Percentiles rank a stretch among this genome's conserved stretches.
phyloP scores from a whole-genome alignment of 2,888 invertebrate genomes.

The Mythimna vitellina region DNA sequence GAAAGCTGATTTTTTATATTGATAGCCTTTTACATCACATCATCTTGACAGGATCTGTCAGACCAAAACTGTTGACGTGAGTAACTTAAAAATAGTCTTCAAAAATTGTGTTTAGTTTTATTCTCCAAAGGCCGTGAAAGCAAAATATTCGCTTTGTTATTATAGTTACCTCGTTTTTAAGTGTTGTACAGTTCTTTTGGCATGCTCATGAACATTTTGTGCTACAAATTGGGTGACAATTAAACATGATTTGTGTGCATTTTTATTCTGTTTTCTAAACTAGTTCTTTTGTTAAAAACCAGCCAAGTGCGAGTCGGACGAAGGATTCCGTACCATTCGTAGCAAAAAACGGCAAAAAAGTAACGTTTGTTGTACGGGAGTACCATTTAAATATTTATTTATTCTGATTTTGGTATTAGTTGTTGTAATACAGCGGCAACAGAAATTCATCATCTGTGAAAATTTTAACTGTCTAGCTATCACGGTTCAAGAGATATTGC shows the following conservation, averaged over 20 bases:
- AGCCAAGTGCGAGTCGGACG: too few relatives aligned
- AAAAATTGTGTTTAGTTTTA: conserved; percentile 3
- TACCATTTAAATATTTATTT: too few relatives aligned
- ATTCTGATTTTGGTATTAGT: too few relatives aligned
- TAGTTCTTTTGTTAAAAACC: too few relatives aligned
- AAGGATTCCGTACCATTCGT: too few relatives aligned
- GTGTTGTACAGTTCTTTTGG: not conserved
- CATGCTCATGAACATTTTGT: not conserved
- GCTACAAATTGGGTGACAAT: not conserved
- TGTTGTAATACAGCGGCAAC: too few relatives aligned
- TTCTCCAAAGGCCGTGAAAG: conserved; percentile 18
- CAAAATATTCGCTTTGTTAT: conserved; percentile 11
- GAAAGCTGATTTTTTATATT: conserved; percentile 33
- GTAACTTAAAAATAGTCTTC: not conserved
- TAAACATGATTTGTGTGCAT: not conserved
- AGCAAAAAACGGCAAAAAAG: too few relatives aligned
- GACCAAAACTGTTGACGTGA: not conserved
- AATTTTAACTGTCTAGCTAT: too few relatives aligned
- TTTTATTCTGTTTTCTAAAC: conserved; percentile 3
- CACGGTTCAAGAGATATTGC: too few relatives aligned
- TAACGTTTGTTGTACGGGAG: too few relatives aligned
- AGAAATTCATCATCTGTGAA: too few relatives aligned
- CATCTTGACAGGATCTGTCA: conserved; percentile 4
- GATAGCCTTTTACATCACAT: not conserved
- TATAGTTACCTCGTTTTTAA: conserved; percentile 22